phyloP scores from a whole-genome alignment of 2,888 invertebrate species.

The Bombylius major region DNA sequence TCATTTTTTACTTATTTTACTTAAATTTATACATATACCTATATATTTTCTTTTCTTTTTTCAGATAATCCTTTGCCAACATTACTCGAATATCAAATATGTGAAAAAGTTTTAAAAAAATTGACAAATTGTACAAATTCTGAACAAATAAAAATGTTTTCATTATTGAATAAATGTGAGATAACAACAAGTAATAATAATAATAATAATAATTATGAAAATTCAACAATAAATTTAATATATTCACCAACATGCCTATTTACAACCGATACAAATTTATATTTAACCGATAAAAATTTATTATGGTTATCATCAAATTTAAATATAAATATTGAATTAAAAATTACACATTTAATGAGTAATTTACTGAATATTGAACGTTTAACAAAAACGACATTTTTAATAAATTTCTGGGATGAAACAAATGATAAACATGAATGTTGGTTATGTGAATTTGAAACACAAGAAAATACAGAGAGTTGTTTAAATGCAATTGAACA shows the following conservation, averaged over 20 bases:
- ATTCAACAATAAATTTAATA: neutral
- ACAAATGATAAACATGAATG: slow-evolving; percentile 36
- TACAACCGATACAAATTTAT: slow-evolving; percentile 34
- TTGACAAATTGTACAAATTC: slow-evolving; percentile 21
- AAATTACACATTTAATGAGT: slow-evolving; percentile 39
- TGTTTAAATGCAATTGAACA: slow-evolving; percentile 39
- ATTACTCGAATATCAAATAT: slow-evolving; percentile 29
- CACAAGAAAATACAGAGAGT: slow-evolving; percentile 35
- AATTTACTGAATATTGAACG: slow-evolving; percentile 43
- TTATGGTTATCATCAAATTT: slow-evolving; percentile 37
- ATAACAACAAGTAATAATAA: slow-evolving; percentile 24
- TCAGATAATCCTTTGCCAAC: slow-evolving; percentile 35
- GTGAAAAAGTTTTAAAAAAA: slow-evolving; percentile 29
- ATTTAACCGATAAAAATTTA: slow-evolving; percentile 36
- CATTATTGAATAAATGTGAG: slow-evolving; percentile 36
- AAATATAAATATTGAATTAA: slow-evolving; percentile 22
- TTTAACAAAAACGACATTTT: slow-evolving; percentile 21
- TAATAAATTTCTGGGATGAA: slow-evolving; percentile 42
- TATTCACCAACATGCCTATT: slow-evolving; percentile 26
- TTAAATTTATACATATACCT: neutral
- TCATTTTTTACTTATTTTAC: neutral
- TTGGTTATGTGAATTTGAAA: slow-evolving; percentile 40
- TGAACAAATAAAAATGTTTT: slow-evolving; percentile 34
- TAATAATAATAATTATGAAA: slow-evolving; percentile 20
- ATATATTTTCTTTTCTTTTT: slow-evolving; percentile 5